These are phyloP conservation scores for Pyrocephalus nanus DNA, from an alignment of 2,797 vertebrate species.

Conservation along the genomic window DNA sequence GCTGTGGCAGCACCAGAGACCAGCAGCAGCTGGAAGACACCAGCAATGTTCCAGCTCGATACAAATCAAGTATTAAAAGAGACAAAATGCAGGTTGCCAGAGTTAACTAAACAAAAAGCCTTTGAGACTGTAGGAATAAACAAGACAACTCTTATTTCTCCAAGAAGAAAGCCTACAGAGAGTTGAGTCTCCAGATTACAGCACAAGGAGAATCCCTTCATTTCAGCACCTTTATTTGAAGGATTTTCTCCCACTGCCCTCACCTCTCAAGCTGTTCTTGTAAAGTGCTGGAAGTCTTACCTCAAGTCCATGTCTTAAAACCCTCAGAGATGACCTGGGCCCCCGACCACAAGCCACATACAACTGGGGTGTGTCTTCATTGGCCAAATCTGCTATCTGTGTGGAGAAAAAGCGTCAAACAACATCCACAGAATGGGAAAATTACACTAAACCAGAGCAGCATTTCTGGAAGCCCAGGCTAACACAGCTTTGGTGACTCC, in stretches of 20 bases:
- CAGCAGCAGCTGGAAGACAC: not conserved
- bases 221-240: not conserved
- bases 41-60: not conserved
- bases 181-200: not conserved
- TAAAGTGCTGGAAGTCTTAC: slow-evolving; percentile 64
- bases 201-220: not conserved
- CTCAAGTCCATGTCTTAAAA: slow-evolving; percentile 95
- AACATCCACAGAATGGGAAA: rapidly evolving
- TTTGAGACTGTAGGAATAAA: not conserved
- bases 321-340: slow-evolving; percentile 91
- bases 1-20: not conserved
- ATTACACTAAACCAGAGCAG: not conserved
- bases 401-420: not conserved
- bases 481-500: not conserved
- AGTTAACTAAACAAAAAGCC: not conserved
- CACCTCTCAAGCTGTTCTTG: not conserved
- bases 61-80: not conserved
- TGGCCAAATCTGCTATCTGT: slow-evolving; percentile 97
- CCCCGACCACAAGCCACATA: slow-evolving; percentile 95
- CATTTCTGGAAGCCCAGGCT: not conserved
- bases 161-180: not conserved
- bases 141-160: not conserved
- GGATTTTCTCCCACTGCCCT: not conserved
- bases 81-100: not conserved
- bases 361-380: slow-evolving; percentile 96